Evolutionary conservation across 2,888 invertebrate species (phyloP), one percentile per base, ranked within the genome.

Genomic region (Vanessa cardui): DNA sequence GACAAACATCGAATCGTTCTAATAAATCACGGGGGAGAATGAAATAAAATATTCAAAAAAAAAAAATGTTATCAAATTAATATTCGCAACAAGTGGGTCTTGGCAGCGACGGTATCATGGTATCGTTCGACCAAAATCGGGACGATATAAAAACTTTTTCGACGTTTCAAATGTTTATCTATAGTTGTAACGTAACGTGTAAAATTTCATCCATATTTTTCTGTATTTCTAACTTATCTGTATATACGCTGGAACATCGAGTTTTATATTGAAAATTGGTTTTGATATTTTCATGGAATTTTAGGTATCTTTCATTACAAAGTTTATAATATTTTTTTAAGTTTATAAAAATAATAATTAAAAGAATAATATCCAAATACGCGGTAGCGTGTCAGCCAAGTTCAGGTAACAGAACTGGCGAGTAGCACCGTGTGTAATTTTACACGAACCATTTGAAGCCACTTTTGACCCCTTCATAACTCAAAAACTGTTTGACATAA

Each of bases 51-150:
- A 66, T 62, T 58, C 52, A 63, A 59, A 63, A n/a, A n/a, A 60
- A 49, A 49, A 54, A 50, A 50, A 49, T 66, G 63, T 61, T 61
- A 69, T 49, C 21, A 69, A 69, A 71, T 71, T 69, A 64, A 69
- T 69, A 73, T 68, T 64, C 56, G 67, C 73, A 73, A 73, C 73
- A 74, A 74, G 73, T 71, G 70, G 64, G 62, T 68, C 62, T 71
- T 71, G 70, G 73, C 71, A 73, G 26, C 66, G 61, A 49, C 64
- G 20, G 46, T 56, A 54, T 64, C 47, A 50, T 21, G 33, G 1
- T 54, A 65, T 59, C 56, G 44, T 15, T 64, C 33, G 49, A 47
- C 44, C 58, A 54, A 69, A 59, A 66, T 56, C 45, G 64, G 60
- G 61, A 49, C 64, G 50, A 64, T 68, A 49, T 16, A 31, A 61